phyloP scores from a whole-genome alignment of 2,888 invertebrate species.

The Eupithecia insigniata region DNA sequence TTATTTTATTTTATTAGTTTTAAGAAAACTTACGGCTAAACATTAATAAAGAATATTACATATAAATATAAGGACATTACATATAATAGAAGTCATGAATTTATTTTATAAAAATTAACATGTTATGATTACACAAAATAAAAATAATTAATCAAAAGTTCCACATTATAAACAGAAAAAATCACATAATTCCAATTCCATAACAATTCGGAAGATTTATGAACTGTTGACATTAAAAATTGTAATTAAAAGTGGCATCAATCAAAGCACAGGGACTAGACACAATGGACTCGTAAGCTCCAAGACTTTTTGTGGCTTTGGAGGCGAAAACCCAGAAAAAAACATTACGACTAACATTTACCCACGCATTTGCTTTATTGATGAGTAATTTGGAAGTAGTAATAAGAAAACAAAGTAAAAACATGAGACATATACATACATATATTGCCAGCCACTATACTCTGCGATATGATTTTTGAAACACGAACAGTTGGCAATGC shows the following conservation, averaged over 20 bases:
- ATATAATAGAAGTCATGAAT: too few species aligned
- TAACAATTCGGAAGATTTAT: conserved; percentile 64
- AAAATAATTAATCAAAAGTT: not conserved
- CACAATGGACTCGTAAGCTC: conserved; percentile 63
- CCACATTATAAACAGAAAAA: conserved; percentile 24
- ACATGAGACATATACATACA: too few species aligned
- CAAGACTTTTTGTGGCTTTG: conserved; percentile 51
- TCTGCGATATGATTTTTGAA: not conserved
- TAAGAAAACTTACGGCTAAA: too few species aligned
- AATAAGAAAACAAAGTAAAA: not conserved
- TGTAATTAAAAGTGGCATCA: conserved; percentile 75
- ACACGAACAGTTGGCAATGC: not conserved
- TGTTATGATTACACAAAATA: too few species aligned
- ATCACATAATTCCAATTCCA: conserved; percentile 54
- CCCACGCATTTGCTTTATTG: conserved; percentile 6
- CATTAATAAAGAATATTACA: too few species aligned
- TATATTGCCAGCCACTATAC: not conserved
- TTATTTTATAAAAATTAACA: too few species aligned
- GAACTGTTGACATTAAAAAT: conserved; percentile 71
- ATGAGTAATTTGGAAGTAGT: conserved; percentile 14
- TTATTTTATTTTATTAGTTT: too few species aligned
- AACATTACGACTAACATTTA: conserved; percentile 8
- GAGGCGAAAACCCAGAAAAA: conserved; percentile 8
- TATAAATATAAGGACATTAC: too few species aligned
- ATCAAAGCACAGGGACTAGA: conserved; percentile 56